Evolutionary conservation across 2,888 invertebrate genomes (phyloP).

Genomic region (Clostera curtula): DNA sequence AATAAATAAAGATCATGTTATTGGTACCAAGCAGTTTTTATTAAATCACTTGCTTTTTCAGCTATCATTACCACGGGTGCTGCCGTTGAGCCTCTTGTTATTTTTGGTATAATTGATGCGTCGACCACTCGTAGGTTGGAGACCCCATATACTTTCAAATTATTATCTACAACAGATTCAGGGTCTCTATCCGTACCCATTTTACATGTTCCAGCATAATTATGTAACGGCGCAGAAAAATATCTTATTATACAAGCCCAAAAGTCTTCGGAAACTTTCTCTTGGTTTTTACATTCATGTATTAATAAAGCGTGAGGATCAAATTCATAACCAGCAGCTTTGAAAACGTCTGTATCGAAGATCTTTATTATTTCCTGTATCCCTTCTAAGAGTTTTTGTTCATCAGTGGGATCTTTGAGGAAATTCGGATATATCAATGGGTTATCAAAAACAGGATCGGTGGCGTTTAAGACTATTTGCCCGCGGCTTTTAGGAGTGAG

Average conservation of each 20-base stretch:
- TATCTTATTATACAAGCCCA: constrained; percentile 65
- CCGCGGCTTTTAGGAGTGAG: constrained; percentile 63
- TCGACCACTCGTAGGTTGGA: constrained; percentile 56
- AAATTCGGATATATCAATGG: constrained; percentile 64
- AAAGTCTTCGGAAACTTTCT: constrained; percentile 54
- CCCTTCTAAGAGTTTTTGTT: constrained; percentile 56
- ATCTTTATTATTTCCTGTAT: constrained; percentile 56
- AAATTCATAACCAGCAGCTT: constrained; percentile 51
- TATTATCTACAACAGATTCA: constrained; percentile 56
- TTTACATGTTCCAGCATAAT: constrained; percentile 65
- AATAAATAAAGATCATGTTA: constrained; percentile 34
- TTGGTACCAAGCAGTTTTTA: constrained; percentile 65
- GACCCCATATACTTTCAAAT: constrained; percentile 50
- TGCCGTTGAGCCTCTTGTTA: constrained; percentile 59
- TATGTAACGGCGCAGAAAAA: constrained; percentile 60
- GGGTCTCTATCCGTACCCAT: constrained; percentile 56
- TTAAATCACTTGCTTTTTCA: constrained; percentile 66
- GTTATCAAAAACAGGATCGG: constrained; percentile 50
- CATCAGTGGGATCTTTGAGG: constrained; percentile 49
- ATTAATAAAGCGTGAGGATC: constrained; percentile 54
- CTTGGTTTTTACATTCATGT: constrained; percentile 56
- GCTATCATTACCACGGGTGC: constrained; percentile 69
- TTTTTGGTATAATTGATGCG: constrained; percentile 62
- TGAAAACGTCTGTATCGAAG: constrained; percentile 65
- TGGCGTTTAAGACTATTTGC: constrained; percentile 54